These are phyloP conservation scores for Periparus ater DNA, from an alignment of 2,797 vertebrate species.

Conservation along the genomic window DNA sequence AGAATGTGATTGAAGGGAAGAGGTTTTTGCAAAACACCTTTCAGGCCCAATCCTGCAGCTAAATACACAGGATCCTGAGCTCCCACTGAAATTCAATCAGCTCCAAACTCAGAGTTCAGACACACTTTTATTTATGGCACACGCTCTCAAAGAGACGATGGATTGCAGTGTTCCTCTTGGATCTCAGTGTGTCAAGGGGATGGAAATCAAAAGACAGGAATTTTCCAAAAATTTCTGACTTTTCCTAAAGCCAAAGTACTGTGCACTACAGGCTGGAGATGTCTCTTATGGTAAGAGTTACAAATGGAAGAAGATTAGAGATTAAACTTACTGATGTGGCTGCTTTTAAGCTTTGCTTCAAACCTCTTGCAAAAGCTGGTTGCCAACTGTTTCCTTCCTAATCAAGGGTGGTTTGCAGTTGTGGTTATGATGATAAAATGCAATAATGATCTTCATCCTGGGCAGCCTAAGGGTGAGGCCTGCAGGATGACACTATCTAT, in stretches of 20 bases:
- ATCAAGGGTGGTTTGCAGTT: not conserved
- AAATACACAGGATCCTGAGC: not conserved
- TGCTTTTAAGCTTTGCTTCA: not conserved
- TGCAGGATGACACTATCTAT: not conserved
- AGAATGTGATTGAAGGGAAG: not conserved
- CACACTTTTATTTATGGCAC: not conserved
- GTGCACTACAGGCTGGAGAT: not conserved
- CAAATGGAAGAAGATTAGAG: not conserved
- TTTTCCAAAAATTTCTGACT: not conserved
- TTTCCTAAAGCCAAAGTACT: not conserved
- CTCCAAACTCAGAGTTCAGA: not conserved
- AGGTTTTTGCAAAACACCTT: not conserved
- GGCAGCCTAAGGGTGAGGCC: not conserved
- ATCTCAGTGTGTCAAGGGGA: not conserved
- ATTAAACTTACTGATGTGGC: not conserved
- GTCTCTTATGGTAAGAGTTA: fast-evolving
- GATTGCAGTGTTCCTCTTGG: fast-evolving
- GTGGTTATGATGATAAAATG: not conserved
- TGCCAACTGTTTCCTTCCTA: not conserved
- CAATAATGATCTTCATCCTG: not conserved
- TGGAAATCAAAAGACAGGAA: not conserved
- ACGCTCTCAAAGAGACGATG: fast-evolving
- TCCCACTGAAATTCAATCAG: not conserved
- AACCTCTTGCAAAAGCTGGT: not conserved
- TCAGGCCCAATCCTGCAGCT: not conserved